Evolutionary conservation across 2,113 vertebrate genomes (phyloP), one percentile per base, ranked within the genome.

Genomic region (Microcebus lehilahytsara): DNA sequence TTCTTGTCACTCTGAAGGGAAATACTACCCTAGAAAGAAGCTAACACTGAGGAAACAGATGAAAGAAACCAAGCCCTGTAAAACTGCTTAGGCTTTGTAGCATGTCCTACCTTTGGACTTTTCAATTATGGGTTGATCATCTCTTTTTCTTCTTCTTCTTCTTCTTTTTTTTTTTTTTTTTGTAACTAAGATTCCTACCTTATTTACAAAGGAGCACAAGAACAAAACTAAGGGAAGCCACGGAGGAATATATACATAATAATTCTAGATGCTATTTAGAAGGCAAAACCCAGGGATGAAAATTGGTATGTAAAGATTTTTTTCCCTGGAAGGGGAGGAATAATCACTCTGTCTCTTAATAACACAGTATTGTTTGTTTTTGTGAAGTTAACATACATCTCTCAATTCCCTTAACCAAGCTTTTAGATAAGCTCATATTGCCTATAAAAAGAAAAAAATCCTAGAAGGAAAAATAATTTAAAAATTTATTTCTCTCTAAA

Each of bases 401-500:
- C 51, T 91, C 32, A 42, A 95, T 23, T 49, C 30, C 13, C 64
- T 80, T 91, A 69, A 86, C 46, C 12, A 93, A 40, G 4, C 22
- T 93, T 88, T 92, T 92, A 85, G 22, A 74, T 84, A 62, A 66
- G 2, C 16, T 91, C n/a, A 91, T 62, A 69, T 4, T 60, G 8
- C 12, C 20, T 56, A 67, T 81, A 56, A 69, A 94, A 95, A 40
- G n/a, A 79, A 78, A 93, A 72, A 71, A 51, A 42, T 2, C 2
- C 22, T 51, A 58, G 40, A 23, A 67, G 23, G 27, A 90, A 53
- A 53, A 53, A 53, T 53, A 53, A 53, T 53, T 53, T 60, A 40
- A 40, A 89, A 58, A 51, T 10, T 40, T 86, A 94, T 79, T 89
- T 85, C 30, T 94, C 53, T 92, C 67, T 95, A 60, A 85, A 96